Evolutionary conservation across 2,113 vertebrate species (phyloP).

Genomic region (Silurus asotus): DNA sequence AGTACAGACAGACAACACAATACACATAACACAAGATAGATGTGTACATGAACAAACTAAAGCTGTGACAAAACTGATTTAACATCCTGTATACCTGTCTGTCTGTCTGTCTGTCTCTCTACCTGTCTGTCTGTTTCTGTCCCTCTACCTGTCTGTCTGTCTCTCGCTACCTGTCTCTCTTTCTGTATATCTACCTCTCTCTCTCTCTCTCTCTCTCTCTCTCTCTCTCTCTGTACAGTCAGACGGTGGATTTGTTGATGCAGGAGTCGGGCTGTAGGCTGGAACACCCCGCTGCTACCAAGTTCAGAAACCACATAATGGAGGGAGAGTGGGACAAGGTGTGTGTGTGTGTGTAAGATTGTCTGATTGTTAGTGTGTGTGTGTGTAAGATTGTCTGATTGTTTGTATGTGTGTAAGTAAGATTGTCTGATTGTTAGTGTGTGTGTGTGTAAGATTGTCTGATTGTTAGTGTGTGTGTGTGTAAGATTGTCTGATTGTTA

Average conservation of each 20-base stretch:
- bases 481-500: no score
- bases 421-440: no score
- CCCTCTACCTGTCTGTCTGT: neutral
- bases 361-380: constrained; percentile 67
- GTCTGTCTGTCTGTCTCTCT: neutral
- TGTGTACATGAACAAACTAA: neutral
- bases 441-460: constrained; percentile 12
- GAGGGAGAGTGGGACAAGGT: constrained; percentile 99
- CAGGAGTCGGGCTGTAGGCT: constrained; percentile 99
- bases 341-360: constrained; percentile 55
- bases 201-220: neutral
- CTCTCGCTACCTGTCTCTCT: neutral
- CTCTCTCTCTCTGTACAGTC: constrained; percentile 75
- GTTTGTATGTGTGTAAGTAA: no score
- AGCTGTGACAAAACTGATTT: neutral
- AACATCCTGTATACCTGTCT: neutral
- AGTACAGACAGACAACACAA: no score
- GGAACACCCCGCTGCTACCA: constrained; percentile 97
- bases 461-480: no score
- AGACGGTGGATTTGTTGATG: constrained; percentile 99
- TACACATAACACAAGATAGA: no score
- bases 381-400: neutral
- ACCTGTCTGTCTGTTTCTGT: neutral
- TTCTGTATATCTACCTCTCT: neutral
- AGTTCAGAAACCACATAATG: constrained; percentile 99